Evolutionary conservation across 2,888 invertebrate genomes (phyloP), one percentile per base, ranked within the genome.

Genomic region (Lithophane socia): DNA sequence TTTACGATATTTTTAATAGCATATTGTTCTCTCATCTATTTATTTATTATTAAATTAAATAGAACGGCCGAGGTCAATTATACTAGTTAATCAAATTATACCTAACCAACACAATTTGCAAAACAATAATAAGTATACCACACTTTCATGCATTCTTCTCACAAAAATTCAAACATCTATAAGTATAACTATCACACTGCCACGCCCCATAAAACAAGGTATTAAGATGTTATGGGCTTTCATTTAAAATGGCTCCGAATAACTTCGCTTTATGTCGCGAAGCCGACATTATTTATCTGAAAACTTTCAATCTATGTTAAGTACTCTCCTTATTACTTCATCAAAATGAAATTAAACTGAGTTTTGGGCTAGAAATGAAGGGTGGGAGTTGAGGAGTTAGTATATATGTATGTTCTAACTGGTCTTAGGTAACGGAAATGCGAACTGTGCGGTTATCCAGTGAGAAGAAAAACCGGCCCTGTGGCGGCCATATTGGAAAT

Each of bases 271-370:
- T 77, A 83, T 73, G 71, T 66, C 82, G 76, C 58, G 67, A 64
- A 72, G 77, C 73, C 69, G 73, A 72, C 77, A 74, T 87, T 82
- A 87, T 87, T 85, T 87, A 87, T 85, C 77, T 82, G 49, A 72
- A 85, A 87, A 87, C 86, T 87, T 87, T 80, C 71, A 84, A 79
- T 84, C 85, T 85, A 78, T 78, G 70, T 81, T 79, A 76, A 85
- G 85, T 76, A 78, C 77, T 79, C 74, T 83, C 76, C 68, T 81
- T 83, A 72, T 82, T 73, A 83, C 81, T 87, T 87, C 77, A 81
- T 86, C 77, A 85, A 85, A 78, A 84, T 60, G 72, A 79, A 78
- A 77, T 84, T 80, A 80, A 77, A 74, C 65, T 47, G 72, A 71
- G 72, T 78, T 82, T 71, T 70, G 37, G 52, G 18, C 58, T 54